Conservation (phyloP, 2,797 vertebrate genomes). For the Luscinia luscinia region DNA sequence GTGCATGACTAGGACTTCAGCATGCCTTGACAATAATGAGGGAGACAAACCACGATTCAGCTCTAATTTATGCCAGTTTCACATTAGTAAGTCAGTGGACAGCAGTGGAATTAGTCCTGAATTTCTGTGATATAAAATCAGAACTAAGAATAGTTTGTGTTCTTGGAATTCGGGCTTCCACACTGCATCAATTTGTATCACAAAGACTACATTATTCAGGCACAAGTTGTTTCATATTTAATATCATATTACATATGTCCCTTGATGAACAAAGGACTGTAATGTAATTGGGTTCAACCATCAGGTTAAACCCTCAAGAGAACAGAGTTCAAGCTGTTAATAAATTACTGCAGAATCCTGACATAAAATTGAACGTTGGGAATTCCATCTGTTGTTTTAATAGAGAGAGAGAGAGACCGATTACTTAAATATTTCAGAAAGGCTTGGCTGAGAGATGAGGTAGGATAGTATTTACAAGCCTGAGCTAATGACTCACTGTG, state of each 20-base stretch:
- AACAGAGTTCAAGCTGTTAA: constrained; percentile 66
- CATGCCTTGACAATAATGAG: neutral
- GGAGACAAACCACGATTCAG: neutral
- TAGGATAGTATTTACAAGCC: neutral
- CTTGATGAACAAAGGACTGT: constrained; percentile 67
- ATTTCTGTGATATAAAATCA: constrained; percentile 4
- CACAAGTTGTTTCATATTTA: constrained; percentile 57
- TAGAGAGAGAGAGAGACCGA: neutral
- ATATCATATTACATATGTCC: constrained; percentile 65
- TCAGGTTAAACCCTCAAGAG: constrained; percentile 64
- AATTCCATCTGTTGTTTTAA: constrained; percentile 71
- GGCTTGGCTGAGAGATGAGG: constrained; percentile 2
- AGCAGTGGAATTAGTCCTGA: neutral
- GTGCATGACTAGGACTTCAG: neutral
- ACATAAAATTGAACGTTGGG: constrained; percentile 59
- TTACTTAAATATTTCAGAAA: constrained; percentile 59
- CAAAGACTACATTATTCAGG: constrained; percentile 58
- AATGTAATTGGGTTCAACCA: constrained; percentile 69
- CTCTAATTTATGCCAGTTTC: neutral
- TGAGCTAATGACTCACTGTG: neutral
- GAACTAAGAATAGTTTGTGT: neutral
- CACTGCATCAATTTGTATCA: constrained; percentile 38
- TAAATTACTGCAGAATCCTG: constrained; percentile 62
- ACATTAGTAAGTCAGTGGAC: neutral
- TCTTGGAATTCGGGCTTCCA: constrained; percentile 22